phyloP scores from a whole-genome alignment of 2,888 invertebrate genomes.

The Entomobrya proxima region DNA sequence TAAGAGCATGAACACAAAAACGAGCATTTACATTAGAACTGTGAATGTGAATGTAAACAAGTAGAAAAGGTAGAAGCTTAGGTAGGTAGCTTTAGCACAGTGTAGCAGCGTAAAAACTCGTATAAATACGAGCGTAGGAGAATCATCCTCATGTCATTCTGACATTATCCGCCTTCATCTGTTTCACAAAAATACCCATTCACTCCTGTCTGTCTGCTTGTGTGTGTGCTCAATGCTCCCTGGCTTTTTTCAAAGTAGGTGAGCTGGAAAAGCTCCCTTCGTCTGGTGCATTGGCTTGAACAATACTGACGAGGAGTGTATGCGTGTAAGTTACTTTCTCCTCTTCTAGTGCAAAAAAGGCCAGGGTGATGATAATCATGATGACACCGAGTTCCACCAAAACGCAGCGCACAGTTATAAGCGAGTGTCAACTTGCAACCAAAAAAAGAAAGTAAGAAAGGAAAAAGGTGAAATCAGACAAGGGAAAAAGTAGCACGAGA shows the following conservation, averaged over 20 bases:
- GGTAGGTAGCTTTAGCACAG: not conserved
- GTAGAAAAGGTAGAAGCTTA: not conserved
- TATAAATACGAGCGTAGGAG: not conserved
- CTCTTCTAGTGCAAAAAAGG: not conserved
- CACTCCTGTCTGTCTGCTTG: not conserved
- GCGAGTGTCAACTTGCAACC: conserved; percentile 21
- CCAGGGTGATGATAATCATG: not conserved
- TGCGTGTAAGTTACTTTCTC: not conserved
- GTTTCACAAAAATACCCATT: conserved; percentile 1
- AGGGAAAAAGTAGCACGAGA: conserved; percentile 18
- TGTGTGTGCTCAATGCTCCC: not conserved
- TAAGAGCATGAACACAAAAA: not conserved
- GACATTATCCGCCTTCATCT: conserved; percentile 29
- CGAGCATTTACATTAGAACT: not conserved
- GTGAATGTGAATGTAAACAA: not conserved
- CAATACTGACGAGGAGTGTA: not conserved
- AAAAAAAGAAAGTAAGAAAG: not conserved
- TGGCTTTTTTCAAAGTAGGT: conserved; percentile 33
- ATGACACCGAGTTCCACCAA: conserved; percentile 1
- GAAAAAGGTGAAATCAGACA: conserved; percentile 32
- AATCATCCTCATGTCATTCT: conserved; percentile 14
- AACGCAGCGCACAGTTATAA: not conserved
- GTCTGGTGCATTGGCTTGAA: conserved; percentile 32
- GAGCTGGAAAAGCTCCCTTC: conserved; percentile 52
- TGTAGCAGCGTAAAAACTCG: not conserved